These are phyloP conservation scores for Cirrhinus mrigala DNA, from an alignment of 2,797 vertebrate genomes.

Conservation along the genomic window DNA sequence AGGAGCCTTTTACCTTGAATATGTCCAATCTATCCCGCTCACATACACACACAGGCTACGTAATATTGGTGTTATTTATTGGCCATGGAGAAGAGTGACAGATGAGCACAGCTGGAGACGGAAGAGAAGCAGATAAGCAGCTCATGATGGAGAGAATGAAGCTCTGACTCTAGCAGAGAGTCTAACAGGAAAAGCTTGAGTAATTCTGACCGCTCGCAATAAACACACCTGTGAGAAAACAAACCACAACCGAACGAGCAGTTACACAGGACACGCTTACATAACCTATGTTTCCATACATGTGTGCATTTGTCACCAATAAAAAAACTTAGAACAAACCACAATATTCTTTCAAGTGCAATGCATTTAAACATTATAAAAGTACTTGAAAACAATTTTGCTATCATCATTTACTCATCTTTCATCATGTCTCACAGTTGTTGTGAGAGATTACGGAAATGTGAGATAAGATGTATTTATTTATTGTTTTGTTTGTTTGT, in stretches of 20 bases:
- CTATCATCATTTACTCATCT: too few species aligned
- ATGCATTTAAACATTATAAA: background rate
- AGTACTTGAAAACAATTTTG: background rate
- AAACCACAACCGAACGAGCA: conserved; percentile 82
- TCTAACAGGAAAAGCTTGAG: conserved; percentile 85
- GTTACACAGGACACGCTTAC: conserved; percentile 74
- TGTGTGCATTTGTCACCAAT: background rate
- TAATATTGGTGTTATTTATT: background rate
- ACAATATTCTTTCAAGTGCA: background rate
- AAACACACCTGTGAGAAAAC: conserved; percentile 90
- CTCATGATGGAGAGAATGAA: conserved; percentile 18
- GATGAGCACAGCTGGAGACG: background rate
- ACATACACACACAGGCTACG: background rate
- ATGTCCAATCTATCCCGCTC: background rate
- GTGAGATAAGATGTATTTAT: too few species aligned
- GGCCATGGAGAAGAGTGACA: background rate
- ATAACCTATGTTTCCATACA: conserved; percentile 72
- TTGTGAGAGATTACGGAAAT: too few species aligned
- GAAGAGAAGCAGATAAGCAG: background rate
- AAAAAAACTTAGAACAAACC: background rate
- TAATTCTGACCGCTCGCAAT: conserved; percentile 80
- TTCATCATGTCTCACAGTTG: too few species aligned
- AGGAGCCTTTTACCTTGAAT: background rate
- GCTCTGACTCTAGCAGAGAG: conserved; percentile 67
- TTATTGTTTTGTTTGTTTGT: too few species aligned